Evolutionary conservation across 1,140 invertebrate species (phyloP), one percentile per base, ranked within the genome.

Genomic region (Scaptomyza pallida): DNA sequence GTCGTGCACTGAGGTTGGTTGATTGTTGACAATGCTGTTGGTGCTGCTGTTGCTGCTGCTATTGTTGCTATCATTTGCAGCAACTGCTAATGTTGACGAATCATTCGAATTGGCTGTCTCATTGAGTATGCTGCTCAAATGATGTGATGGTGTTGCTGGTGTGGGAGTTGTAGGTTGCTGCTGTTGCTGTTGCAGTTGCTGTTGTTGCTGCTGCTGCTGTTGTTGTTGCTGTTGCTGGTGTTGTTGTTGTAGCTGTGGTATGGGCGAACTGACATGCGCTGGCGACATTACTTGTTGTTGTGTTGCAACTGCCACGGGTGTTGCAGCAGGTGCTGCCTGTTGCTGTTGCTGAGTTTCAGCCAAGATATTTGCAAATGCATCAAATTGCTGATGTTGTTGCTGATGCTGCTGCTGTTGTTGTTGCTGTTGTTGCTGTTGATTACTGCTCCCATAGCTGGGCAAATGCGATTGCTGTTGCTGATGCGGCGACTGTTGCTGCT

Each of bases 41-140:
- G 89, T 90, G 52, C 89, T 89, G 50, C 89, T 90, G 57, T 91
- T 91, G 62, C 89, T 90, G 62, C 86, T 91, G 55, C 89, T 91
- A 16, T 91, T 90, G 70, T 91, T 91, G 69, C 89, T 90, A 10
- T 90, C 89, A 15, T 90, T 90, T 17, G 89, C 89, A 16, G 79
- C 89, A 19, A 90, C 85, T 2, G 89, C 89, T 44, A 90, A 37
- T 6, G 89, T 90, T 10, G 89, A 90, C 15, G 89, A 90, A 64
- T 90, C 89, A 73, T 90, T 90, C 6, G 89, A 90, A 35, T 90
- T 90, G 15, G 89, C 89, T 2, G 89, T 90, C 35, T 90, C 89
- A 41, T 90, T 90, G 0, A 90, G 76, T 23, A 90, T 90, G 52
- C 89, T 90, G 67, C 85, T 89, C 45, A 90, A 48, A 62, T 90